These are phyloP conservation scores for Chymomyza amoena DNA, from an alignment of 2,888 invertebrate genomes.

Conservation along the genomic window DNA sequence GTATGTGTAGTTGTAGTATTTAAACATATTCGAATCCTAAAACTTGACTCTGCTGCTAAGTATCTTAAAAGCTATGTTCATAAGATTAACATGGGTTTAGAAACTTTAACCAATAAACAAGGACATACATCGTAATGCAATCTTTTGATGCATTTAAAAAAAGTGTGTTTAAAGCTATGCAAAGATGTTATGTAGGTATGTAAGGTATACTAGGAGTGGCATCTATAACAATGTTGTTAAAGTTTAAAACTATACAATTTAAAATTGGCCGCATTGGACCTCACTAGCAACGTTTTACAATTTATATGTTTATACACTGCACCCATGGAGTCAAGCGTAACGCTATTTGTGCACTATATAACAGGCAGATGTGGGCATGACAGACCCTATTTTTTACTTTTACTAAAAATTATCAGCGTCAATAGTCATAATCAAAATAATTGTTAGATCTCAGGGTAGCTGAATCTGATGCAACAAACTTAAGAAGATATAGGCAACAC, in stretches of 20 bases:
- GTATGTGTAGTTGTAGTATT: background rate
- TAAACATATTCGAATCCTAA: background rate
- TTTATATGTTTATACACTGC: slow-evolving; percentile 14
- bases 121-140: slow-evolving; percentile 28
- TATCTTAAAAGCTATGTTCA: slow-evolving; percentile 14
- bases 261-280: slow-evolving; percentile 51
- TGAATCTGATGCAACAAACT: no score
- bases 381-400: no score
- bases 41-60: background rate
- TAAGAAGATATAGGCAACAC: no score
- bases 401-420: no score
- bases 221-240: slow-evolving; percentile 32
- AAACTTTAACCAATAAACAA: background rate
- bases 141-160: slow-evolving; percentile 28
- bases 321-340: background rate
- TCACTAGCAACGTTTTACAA: slow-evolving; percentile 64
- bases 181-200: background rate
- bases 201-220: background rate
- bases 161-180: slow-evolving; percentile 1
- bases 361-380: background rate
- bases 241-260: slow-evolving; percentile 18
- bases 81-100: slow-evolving; percentile 3
- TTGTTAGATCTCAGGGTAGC: no score
- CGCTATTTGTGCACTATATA: background rate
- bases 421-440: no score